Evolutionary conservation across 2,113 vertebrate species (phyloP).

Genomic region (Ciconia boyciana): DNA sequence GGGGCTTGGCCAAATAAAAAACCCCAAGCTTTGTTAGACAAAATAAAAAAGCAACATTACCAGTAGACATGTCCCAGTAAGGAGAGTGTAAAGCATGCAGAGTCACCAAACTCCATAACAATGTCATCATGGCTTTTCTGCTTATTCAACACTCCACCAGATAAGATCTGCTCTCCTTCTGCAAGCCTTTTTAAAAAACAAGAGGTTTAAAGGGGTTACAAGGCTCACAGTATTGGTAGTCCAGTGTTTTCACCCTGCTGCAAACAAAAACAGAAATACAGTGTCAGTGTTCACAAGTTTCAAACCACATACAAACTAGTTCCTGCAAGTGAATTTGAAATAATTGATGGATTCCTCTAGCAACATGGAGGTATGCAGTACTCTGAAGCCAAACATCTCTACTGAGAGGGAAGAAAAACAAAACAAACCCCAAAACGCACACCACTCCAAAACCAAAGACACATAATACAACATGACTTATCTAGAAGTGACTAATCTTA

Average conservation of each 20-base stretch:
- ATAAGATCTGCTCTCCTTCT: slow-evolving; percentile 96
- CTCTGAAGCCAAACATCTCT: neutral
- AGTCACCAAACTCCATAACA: slow-evolving; percentile 96
- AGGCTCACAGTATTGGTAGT: slow-evolving; percentile 51
- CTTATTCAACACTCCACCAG: slow-evolving; percentile 96
- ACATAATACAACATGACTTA: neutral
- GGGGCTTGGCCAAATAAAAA: neutral
- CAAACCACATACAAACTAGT: neutral
- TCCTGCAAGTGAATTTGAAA: neutral
- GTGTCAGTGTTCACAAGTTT: neutral
- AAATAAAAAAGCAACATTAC: slow-evolving; percentile 66
- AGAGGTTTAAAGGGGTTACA: slow-evolving; percentile 60
- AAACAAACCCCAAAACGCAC: neutral
- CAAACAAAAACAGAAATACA: slow-evolving; percentile 51
- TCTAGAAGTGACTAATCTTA: neutral
- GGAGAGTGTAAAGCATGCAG: slow-evolving; percentile 93
- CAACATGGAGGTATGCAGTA: neutral
- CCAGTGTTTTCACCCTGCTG: slow-evolving; percentile 52
- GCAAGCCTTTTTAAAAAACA: slow-evolving; percentile 84
- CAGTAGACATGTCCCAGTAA: slow-evolving; percentile 98
- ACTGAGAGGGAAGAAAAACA: neutral
- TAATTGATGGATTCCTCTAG: neutral
- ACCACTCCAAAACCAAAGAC: neutral
- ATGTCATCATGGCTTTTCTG: slow-evolving; percentile 98
- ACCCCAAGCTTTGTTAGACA: neutral